Evolutionary conservation across 2,888 invertebrate species (phyloP).

Genomic region (Pristionchus entomophagus): DNA sequence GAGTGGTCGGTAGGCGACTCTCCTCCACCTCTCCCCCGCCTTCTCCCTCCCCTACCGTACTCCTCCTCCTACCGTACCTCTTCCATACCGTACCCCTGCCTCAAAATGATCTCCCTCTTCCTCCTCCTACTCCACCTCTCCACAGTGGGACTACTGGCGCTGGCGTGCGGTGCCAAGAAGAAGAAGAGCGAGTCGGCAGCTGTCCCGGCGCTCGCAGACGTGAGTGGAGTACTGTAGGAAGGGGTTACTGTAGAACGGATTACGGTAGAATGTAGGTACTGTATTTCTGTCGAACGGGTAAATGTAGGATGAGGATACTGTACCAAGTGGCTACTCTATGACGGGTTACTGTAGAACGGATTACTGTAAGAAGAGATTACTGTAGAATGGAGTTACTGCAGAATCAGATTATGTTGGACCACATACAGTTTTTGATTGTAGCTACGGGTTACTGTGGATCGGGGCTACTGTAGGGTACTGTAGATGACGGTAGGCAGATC

Average conservation of each 20-base stretch:
- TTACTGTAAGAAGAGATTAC: no score
- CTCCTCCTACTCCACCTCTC: not conserved
- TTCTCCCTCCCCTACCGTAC: not conserved
- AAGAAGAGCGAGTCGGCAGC: not conserved
- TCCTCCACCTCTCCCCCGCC: not conserved
- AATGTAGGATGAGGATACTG: no score
- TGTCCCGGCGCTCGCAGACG: not conserved
- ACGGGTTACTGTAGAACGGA: no score
- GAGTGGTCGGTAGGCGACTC: not conserved
- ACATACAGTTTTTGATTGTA: not conserved
- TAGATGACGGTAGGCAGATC: not conserved
- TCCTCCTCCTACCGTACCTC: no score
- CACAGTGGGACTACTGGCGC: not conserved
- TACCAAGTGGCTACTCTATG: no score
- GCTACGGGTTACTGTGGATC: not conserved
- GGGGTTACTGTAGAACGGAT: not conserved
- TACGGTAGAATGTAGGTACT: no score
- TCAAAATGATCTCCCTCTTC: not conserved
- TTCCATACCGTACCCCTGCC: not conserved
- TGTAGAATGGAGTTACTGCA: no score
- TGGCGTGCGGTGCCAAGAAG: not conserved
- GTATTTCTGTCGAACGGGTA: no score
- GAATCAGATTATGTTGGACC: no score
- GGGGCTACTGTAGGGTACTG: not conserved
- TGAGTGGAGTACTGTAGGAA: not conserved